phyloP scores from a whole-genome alignment of 2,797 vertebrate genomes.

The Buphagus erythrorhynchus region DNA sequence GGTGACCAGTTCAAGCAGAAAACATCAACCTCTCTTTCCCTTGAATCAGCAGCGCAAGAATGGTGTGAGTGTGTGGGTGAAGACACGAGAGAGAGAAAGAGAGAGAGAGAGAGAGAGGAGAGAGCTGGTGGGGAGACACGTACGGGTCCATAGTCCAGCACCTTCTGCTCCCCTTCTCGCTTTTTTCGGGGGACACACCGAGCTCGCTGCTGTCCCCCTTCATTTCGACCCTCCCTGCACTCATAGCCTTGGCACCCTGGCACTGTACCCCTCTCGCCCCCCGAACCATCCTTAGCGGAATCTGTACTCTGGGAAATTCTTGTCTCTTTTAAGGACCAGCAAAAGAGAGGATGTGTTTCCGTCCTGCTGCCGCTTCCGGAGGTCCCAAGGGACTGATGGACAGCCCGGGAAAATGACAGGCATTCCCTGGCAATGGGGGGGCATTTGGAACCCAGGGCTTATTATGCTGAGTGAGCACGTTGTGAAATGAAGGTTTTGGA shows the following conservation, averaged over 20 bases:
- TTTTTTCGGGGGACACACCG: accelerated
- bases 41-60: slow-evolving; percentile 42
- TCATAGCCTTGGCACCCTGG: not conserved
- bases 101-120: not conserved
- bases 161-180: not conserved
- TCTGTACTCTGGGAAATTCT: accelerated
- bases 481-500: slow-evolving; percentile 48
- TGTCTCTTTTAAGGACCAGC: not conserved
- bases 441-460: not conserved
- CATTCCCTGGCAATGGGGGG: not conserved
- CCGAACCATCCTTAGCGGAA: not conserved
- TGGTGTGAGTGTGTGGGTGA: slow-evolving; percentile 61
- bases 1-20: slow-evolving; percentile 56
- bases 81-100: not conserved
- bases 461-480: not conserved
- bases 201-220: not conserved
- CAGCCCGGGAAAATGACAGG: not conserved
- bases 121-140: not conserved
- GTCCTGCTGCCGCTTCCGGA: not conserved
- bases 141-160: accelerated
- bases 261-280: not conserved
- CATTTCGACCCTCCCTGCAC: not conserved
- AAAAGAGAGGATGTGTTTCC: accelerated
- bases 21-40: slow-evolving; percentile 39
- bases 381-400: not conserved